Conservation (phyloP, 2,797 vertebrate species). For the Columba guinea region DNA sequence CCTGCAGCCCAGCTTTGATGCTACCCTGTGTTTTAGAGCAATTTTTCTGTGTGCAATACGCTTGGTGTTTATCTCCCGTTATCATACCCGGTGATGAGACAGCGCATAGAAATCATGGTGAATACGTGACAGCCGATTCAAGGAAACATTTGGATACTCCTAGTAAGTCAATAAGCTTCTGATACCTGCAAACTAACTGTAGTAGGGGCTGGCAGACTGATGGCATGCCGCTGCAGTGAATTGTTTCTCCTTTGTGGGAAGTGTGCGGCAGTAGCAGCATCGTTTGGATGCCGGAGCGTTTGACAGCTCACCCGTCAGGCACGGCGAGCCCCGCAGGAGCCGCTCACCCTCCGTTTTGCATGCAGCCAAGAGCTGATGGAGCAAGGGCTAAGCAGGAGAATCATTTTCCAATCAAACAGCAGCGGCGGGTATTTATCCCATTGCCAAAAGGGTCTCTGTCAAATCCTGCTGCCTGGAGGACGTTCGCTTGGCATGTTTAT, state of each 20-base stretch:
- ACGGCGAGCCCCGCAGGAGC: conserved; percentile 78
- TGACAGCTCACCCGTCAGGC: conserved; percentile 88
- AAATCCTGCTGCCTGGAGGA: background rate
- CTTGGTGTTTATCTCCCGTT: background rate
- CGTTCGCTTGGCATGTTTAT: background rate
- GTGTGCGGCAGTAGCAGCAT: conserved; percentile 79
- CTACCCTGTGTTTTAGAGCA: background rate
- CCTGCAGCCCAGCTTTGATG: background rate
- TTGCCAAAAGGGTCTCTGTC: conserved; percentile 34
- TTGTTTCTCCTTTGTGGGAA: conserved; percentile 84
- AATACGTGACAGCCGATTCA: background rate
- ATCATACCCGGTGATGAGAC: background rate
- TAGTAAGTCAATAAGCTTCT: conserved; percentile 66
- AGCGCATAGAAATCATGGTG: background rate
- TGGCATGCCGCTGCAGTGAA: conserved; percentile 72
- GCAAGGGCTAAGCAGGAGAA: conserved; percentile 80
- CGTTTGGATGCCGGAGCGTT: conserved; percentile 88
- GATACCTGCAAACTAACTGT: conserved; percentile 51
- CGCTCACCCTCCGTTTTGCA: conserved; percentile 76
- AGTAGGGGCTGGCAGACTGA: conserved; percentile 47
- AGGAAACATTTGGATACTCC: background rate
- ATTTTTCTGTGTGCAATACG: background rate
- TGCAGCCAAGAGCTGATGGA: conserved; percentile 77
- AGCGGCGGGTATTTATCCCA: conserved; percentile 76
- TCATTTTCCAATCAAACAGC: conserved; percentile 62